phyloP scores from a whole-genome alignment of 2,797 vertebrate genomes.

The Alauda arvensis region DNA sequence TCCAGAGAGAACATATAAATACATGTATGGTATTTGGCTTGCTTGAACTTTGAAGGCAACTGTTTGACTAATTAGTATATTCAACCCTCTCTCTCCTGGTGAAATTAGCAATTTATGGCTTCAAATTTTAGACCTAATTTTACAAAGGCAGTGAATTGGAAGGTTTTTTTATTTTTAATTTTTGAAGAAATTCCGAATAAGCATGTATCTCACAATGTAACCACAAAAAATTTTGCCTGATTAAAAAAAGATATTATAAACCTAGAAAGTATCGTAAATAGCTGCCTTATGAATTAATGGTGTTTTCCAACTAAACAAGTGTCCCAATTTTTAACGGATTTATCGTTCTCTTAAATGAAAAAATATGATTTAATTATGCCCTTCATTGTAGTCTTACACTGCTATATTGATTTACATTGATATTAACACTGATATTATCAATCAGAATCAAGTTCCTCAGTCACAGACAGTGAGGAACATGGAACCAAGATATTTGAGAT shows the following conservation, averaged over 20 bases:
- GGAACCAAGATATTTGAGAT: neutral
- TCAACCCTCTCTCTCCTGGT: neutral
- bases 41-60: neutral
- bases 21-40: neutral
- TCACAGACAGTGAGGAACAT: neutral
- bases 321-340: neutral
- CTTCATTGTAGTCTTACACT: neutral
- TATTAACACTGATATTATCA: neutral
- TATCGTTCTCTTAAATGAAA: neutral
- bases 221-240: neutral
- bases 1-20: neutral
- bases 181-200: neutral
- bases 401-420: neutral
- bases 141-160: neutral
- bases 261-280: neutral
- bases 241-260: neutral
- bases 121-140: neutral
- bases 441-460: neutral
- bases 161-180: neutral
- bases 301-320: neutral
- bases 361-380: neutral
- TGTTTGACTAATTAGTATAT: neutral
- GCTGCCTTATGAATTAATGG: neutral
- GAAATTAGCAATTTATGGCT: slow-evolving; percentile 16
- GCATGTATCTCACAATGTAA: neutral